Percentiles rank a stretch among this genome's conserved stretches.
These are phyloP conservation scores for Drosophila sulfurigaster DNA, from an alignment of 1,140 invertebrate genomes.

Conservation along the genomic window DNA sequence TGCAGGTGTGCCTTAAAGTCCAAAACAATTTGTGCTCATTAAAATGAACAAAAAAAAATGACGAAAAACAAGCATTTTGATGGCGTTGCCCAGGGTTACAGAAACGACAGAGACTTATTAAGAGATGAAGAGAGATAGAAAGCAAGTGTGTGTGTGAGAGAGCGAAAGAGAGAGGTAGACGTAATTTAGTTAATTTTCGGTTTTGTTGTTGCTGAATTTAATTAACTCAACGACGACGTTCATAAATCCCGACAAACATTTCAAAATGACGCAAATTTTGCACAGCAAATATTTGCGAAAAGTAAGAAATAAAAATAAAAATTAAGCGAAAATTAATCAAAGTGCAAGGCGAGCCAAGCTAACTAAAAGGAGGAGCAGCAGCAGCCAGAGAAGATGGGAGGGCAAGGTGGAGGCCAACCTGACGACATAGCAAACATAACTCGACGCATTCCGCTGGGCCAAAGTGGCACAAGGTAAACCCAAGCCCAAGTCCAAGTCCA, in stretches of 20 bases:
- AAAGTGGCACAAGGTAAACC: conserved; percentile 77
- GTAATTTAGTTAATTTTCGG: conserved; percentile 77
- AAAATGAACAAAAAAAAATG: conserved; percentile 69
- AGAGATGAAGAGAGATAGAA: conserved; percentile 9
- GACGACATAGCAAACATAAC: conserved; percentile 76
- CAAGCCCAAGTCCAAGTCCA: conserved; percentile 18
- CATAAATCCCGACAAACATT: conserved; percentile 73
- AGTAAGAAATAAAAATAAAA: conserved; percentile 84
- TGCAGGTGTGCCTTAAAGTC: conserved; percentile 65
- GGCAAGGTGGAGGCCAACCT: conserved; percentile 18
- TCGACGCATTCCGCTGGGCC: conserved; percentile 70
- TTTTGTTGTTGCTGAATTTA: conserved; percentile 55
- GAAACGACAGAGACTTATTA: background rate
- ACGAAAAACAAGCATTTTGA: conserved; percentile 61
- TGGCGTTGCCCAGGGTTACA: conserved; percentile 69
- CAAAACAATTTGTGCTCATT: conserved; percentile 75
- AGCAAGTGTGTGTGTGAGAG: conserved; percentile 16
- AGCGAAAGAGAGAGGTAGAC: conserved; percentile 27
- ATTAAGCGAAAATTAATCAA: conserved; percentile 83
- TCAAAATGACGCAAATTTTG: conserved; percentile 79
- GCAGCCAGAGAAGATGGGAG: background rate
- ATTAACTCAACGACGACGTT: conserved; percentile 73
- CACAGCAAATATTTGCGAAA: conserved; percentile 58
- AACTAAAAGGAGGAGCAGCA: background rate
- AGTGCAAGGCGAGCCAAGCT: conserved; percentile 50